Percentiles rank a stretch among this genome's conserved stretches.
These are phyloP conservation scores for Hydrophis major DNA, from an alignment of 2,797 vertebrate genomes.

Conservation along the genomic window DNA sequence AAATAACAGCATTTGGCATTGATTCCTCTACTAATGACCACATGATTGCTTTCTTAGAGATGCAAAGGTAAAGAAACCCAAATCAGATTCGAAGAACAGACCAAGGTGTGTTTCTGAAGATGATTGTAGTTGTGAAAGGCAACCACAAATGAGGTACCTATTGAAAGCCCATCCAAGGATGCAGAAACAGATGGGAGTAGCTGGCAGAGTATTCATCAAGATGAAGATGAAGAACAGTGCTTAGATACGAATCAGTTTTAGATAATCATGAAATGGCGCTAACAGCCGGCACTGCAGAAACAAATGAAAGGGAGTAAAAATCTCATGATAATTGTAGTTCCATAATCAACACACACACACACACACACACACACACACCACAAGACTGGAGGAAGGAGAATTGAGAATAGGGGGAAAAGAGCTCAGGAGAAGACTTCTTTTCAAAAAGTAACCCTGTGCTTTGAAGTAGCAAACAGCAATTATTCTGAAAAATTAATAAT, in stretches of 20 bases:
- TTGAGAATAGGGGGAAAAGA: neutral
- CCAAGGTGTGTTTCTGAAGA: conserved; percentile 69
- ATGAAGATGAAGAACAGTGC: conserved; percentile 74
- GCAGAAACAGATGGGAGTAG: conserved; percentile 72
- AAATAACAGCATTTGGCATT: conserved; percentile 79
- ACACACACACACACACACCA: neutral
- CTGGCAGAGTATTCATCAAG: conserved; percentile 77
- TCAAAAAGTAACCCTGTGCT: neutral
- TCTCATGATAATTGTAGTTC: conserved; percentile 62
- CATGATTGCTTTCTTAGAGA: conserved; percentile 69
- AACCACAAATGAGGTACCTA: conserved; percentile 70
- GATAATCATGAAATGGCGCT: conserved; percentile 72
- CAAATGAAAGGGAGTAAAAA: conserved; percentile 71
- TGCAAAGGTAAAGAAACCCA: conserved; percentile 72
- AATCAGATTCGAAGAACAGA: conserved; percentile 73
- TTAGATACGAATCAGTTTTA: conserved; percentile 69
- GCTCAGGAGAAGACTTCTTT: neutral
- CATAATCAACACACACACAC: neutral
- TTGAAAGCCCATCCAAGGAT: conserved; percentile 68
- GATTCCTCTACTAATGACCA: conserved; percentile 76
- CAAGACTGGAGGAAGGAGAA: neutral
- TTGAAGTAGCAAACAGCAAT: neutral
- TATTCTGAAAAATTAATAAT: neutral
- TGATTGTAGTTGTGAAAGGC: conserved; percentile 72
- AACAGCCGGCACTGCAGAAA: conserved; percentile 64